These are phyloP conservation scores for Eristalis pertinax DNA, from an alignment of 2,888 invertebrate species.

Conservation along the genomic window DNA sequence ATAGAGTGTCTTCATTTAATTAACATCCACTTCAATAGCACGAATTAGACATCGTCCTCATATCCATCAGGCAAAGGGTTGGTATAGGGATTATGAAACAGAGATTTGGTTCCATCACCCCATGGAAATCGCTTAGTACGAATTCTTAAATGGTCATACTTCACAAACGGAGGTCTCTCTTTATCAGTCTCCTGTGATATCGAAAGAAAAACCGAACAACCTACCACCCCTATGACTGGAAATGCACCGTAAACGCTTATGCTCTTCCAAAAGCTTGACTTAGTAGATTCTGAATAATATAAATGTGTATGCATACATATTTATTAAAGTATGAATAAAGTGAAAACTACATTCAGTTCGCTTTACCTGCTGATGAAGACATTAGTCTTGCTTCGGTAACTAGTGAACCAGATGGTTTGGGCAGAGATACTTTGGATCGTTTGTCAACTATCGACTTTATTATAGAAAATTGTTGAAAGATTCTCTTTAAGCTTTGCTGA, in stretches of 20 bases:
- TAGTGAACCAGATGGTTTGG: neutral
- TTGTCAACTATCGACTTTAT: neutral
- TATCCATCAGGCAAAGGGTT: conserved; percentile 92
- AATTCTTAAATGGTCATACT: conserved; percentile 90
- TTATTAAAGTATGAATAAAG: no score
- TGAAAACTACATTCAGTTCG: no score
- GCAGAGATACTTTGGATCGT: neutral
- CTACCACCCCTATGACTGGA: conserved; percentile 88
- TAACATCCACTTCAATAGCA: no score
- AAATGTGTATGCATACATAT: no score
- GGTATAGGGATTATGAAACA: conserved; percentile 92
- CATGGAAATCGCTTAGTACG: conserved; percentile 95
- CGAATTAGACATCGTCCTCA: conserved; percentile 82
- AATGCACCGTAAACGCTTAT: conserved; percentile 88
- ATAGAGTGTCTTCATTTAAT: no score
- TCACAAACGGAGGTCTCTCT: conserved; percentile 87
- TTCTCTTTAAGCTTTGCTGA: neutral
- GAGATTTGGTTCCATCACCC: conserved; percentile 93
- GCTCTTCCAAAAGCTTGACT: conserved; percentile 86
- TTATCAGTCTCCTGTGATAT: conserved; percentile 83
- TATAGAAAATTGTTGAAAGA: neutral
- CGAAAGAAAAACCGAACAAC: conserved; percentile 88
- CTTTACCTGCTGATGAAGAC: neutral
- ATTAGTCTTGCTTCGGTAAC: neutral
- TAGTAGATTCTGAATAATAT: neutral